These are phyloP conservation scores for Pelodiscus sinensis DNA, from an alignment of 2,113 vertebrate genomes.

Conservation along the genomic window DNA sequence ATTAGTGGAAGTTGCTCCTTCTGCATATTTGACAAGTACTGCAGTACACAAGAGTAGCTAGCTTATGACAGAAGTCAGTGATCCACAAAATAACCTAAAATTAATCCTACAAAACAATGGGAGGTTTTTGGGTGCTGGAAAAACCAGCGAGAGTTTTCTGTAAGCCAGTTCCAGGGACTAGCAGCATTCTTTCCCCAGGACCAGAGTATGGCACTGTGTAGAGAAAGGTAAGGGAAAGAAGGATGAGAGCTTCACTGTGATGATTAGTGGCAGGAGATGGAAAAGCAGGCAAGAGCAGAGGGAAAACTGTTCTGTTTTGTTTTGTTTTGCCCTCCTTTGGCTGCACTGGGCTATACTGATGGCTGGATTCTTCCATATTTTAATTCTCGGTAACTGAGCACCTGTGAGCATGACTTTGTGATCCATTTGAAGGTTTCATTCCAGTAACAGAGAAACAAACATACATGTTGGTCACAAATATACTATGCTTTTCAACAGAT, in stretches of 20 bases:
- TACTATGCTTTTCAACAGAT: background rate
- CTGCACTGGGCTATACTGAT: background rate
- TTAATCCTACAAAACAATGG: background rate
- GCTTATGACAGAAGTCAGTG: background rate
- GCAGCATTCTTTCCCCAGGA: background rate
- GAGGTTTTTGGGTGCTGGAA: background rate
- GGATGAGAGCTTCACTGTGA: background rate
- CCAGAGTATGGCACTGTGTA: background rate
- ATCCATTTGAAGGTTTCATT: background rate
- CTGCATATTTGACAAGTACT: background rate
- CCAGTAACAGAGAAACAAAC: background rate
- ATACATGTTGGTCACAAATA: background rate
- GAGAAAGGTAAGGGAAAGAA: background rate
- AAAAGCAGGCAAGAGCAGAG: background rate
- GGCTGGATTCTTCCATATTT: background rate
- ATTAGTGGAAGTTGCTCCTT: background rate
- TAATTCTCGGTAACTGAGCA: background rate
- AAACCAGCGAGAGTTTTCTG: background rate
- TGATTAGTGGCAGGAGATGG: background rate
- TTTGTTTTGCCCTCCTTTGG: background rate
- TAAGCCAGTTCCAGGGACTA: background rate
- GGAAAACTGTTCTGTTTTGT: background rate
- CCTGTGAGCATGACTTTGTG: background rate
- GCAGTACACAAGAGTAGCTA: accelerated
- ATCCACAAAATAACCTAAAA: background rate